Percentiles rank a stretch among this genome's conserved stretches.
Conservation (phyloP, 2,888 invertebrate species). For the Tenthredo notha region DNA sequence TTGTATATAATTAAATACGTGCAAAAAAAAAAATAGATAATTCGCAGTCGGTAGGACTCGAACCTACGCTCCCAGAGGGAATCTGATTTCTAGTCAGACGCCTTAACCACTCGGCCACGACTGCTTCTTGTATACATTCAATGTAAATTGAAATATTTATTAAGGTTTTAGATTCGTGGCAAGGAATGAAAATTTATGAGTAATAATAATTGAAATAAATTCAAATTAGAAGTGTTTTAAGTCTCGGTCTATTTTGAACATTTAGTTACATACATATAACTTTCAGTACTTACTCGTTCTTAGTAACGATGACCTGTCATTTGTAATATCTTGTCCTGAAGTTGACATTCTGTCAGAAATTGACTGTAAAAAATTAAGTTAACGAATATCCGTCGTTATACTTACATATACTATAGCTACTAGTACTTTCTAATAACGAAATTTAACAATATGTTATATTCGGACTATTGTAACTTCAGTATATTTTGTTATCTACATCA, state of each 20-base stretch:
- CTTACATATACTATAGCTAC: not conserved
- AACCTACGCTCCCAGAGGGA: conserved; percentile 95
- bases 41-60: conserved; percentile 93
- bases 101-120: conserved; percentile 94
- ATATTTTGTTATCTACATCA: not conserved
- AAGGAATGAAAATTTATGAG: not conserved
- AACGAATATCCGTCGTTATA: not conserved
- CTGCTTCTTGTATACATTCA: conserved; percentile 79
- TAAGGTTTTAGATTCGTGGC: not conserved
- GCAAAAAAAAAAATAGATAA: conserved; percentile 62
- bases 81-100: conserved; percentile 95
- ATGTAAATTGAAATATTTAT: not conserved
- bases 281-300: conserved; percentile 2
- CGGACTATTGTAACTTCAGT: not conserved
- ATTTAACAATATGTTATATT: not conserved
- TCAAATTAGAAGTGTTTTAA: no score
- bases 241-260: not conserved
- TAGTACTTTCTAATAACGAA: not conserved
- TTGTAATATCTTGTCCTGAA: not conserved
- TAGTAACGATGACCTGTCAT: not conserved
- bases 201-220: no score
- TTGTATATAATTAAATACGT: not conserved
- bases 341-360: not conserved
- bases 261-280: not conserved
- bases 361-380: not conserved